A percentile compares a stretch with the other conserved stretches of the same genome.
These are phyloP conservation scores for Neuroscelio doddi DNA, from an alignment of 2,888 invertebrate genomes.

Conservation along the genomic window DNA sequence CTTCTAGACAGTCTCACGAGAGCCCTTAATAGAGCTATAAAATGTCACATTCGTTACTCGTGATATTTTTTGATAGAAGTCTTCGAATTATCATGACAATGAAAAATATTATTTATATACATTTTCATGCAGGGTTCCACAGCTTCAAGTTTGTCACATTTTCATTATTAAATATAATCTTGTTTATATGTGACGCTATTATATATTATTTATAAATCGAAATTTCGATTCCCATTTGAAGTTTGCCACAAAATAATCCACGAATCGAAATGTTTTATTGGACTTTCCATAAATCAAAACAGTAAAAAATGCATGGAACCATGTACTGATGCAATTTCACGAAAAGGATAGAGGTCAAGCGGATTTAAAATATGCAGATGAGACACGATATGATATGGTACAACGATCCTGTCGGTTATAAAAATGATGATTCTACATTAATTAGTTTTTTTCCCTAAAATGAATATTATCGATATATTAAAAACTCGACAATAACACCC, in stretches of 20 bases:
- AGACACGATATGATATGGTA: slow-evolving; percentile 14
- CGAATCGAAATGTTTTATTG: slow-evolving; percentile 26
- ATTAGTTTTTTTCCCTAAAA: neutral
- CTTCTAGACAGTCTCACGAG: too few species aligned
- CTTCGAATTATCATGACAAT: slow-evolving; percentile 4
- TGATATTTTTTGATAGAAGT: neutral
- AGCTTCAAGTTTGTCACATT: too few species aligned
- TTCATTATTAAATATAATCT: neutral
- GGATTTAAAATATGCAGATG: slow-evolving; percentile 31
- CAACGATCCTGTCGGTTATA: slow-evolving; percentile 14
- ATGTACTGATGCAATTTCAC: slow-evolving; percentile 6
- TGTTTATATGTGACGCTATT: neutral
- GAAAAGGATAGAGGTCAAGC: slow-evolving; percentile 18
- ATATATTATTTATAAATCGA: slow-evolving; percentile 30
- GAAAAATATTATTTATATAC: neutral
- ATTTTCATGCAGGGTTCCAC: slow-evolving; percentile 3
- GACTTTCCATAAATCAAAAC: slow-evolving; percentile 20
- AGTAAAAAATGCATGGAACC: slow-evolving; percentile 15
- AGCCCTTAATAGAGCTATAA: neutral
- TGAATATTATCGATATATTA: neutral
- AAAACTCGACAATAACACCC: neutral
- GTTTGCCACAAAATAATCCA: slow-evolving; percentile 23
- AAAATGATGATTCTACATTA: slow-evolving; percentile 18
- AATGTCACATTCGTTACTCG: neutral
- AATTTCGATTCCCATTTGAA: slow-evolving; percentile 15